Base-by-base conservation (phyloP, 2,113 vertebrate genomes). In the Phrynosoma blainvillii region DNA sequence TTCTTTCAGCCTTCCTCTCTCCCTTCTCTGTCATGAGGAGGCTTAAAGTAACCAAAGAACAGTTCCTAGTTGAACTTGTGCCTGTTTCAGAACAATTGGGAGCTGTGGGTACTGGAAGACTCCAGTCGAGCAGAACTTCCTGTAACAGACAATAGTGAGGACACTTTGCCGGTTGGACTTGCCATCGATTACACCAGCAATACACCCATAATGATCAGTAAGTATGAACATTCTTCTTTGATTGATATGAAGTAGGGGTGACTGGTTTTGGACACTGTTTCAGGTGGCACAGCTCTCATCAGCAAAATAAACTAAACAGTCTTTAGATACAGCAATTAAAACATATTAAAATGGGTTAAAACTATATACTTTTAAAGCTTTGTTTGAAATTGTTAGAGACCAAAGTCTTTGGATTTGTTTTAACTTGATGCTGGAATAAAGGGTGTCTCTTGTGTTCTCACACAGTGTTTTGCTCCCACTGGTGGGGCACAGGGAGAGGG, bases 61-160 rank as follows among this genome's bases (percentile, higher is more conserved):
- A 66, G 65, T 13, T 6, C 5, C 18, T 23, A 66, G 30, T 71
- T 71, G 3, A 71, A 27, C 25, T 30, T 71, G 68, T 30, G 25
- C 68, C 65, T 84, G 82, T 71, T 86, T 71, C 93, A 97, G 98
- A 94, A 94, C 77, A 97, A 96, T 91, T 99, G 99, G 99, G 99
- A 99, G 68, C 95, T 97, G 0, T 99, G 99, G 99, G 71, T 98
- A 20, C 95, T 99, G 76, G 99, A 99, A 92, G 99, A 99, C 79
- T 97, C 98, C 0, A 98, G 98, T 90, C 96, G 99, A 90, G 99
- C 98, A 10, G 99, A 99, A 84, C 97, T 99, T 82, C 98, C 98
- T 0, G 97, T 99, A 90, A 98, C 98, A 0, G 96, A 98, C 32
- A 98, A 96, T 85, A 99, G 89, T 0, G 99, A 99, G 4, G 99